Evolutionary conservation across 2,113 vertebrate species (phyloP).

Genomic region (Hemicordylus capensis): DNA sequence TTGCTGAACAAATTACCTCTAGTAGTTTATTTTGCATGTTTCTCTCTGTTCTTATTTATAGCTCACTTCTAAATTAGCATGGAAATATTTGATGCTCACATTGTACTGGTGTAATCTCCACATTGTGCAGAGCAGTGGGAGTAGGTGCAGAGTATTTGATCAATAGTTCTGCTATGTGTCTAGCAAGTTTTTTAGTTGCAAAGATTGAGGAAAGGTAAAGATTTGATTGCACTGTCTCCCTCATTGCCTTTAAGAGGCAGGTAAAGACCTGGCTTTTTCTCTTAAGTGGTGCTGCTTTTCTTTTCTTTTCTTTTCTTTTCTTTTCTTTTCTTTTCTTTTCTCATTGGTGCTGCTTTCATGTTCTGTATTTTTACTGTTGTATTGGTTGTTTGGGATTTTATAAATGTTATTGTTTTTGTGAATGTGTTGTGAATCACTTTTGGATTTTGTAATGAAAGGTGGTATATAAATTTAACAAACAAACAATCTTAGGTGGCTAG

Average conservation of each 20-base stretch:
- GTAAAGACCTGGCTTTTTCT: too few species aligned
- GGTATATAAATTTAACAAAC: too few species aligned
- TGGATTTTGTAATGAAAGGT: too few species aligned
- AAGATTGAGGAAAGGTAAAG: not conserved
- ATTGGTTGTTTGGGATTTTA: too few species aligned
- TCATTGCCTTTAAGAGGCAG: too few species aligned
- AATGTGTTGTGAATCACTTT: too few species aligned
- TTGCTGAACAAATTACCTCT: not conserved
- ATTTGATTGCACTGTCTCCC: not conserved
- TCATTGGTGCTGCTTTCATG: too few species aligned
- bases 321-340: too few species aligned
- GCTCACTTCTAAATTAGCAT: not conserved
- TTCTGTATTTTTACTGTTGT: too few species aligned
- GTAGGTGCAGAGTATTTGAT: not conserved
- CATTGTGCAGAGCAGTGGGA: not conserved
- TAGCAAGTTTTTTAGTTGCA: not conserved
- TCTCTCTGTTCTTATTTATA: not conserved
- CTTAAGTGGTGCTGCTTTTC: too few species aligned
- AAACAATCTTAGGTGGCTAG: not conserved
- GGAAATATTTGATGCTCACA: not conserved
- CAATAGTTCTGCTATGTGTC: not conserved
- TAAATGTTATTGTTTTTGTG: too few species aligned
- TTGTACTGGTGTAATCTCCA: not conserved
- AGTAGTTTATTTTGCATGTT: not conserved
- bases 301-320: too few species aligned